These are phyloP conservation scores for Chionomys nivalis DNA, from an alignment of 2,113 vertebrate genomes.

Conservation along the genomic window DNA sequence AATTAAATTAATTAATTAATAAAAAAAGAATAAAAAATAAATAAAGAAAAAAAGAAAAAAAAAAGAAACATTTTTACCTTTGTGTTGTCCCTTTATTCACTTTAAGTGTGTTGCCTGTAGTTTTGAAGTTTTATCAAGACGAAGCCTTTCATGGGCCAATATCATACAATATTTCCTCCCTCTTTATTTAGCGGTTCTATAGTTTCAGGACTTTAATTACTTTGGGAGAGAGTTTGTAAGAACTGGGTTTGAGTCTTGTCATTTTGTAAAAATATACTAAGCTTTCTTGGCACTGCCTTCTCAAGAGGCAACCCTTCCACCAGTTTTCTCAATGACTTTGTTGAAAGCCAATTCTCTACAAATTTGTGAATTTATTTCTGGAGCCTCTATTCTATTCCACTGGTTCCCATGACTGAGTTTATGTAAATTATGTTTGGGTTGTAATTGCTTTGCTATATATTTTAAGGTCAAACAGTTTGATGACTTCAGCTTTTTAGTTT, in stretches of 20 bases:
- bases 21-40: too few species aligned
- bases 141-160: not conserved
- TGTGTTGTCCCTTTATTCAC: not conserved
- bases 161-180: not conserved
- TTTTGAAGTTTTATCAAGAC: not conserved
- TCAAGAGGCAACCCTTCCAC: not conserved
- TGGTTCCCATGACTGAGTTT: not conserved
- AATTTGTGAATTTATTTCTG: not conserved
- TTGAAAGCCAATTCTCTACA: not conserved
- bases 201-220: not conserved
- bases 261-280: not conserved
- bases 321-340: not conserved
- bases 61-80: too few species aligned
- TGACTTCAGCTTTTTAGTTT: not conserved
- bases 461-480: not conserved
- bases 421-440: not conserved
- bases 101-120: not conserved
- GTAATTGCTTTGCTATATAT: not conserved
- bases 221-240: not conserved
- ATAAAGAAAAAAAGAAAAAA: too few species aligned
- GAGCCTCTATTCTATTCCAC: not conserved
- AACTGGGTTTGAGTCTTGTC: not conserved
- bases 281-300: not conserved
- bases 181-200: not conserved
- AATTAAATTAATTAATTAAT: too few species aligned